phyloP scores from a whole-genome alignment of 2,888 invertebrate genomes.

The Diarsia dahlii region DNA sequence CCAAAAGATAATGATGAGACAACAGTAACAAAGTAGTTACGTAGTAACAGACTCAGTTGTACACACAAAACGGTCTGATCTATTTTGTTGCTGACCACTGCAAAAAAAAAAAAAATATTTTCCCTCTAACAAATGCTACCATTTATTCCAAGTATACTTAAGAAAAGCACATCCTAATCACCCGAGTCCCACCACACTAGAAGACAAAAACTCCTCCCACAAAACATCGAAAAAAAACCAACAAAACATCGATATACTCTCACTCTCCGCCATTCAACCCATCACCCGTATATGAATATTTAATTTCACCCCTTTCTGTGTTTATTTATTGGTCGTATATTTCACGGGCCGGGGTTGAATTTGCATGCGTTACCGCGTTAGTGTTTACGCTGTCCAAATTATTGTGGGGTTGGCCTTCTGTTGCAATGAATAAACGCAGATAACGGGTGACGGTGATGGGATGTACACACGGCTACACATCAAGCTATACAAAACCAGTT shows the following conservation, averaged over 20 bases:
- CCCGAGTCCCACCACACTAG: neutral
- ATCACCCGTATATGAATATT: constrained; percentile 87
- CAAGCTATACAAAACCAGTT: too few relatives aligned
- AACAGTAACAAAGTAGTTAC: neutral
- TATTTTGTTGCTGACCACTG: neutral
- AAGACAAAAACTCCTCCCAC: neutral
- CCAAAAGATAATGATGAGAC: neutral
- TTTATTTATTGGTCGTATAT: constrained; percentile 91
- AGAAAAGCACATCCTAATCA: neutral
- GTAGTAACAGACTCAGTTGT: neutral
- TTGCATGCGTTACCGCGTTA: constrained; percentile 81
- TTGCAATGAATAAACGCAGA: constrained; percentile 73
- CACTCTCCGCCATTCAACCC: constrained; percentile 59
- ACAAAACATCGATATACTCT: constrained; percentile 60
- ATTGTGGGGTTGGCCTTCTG: constrained; percentile 77
- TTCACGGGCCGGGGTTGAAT: constrained; percentile 85
- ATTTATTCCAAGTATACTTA: neutral
- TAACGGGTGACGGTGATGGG: constrained; percentile 57
- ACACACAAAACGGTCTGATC: too few relatives aligned
- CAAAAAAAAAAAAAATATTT: neutral
- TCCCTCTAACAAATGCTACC: neutral
- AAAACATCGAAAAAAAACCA: neutral
- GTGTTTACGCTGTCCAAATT: constrained; percentile 79
- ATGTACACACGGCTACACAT: too few relatives aligned
- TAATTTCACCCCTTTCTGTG: constrained; percentile 89